These are phyloP conservation scores for Meleagris gallopavo DNA, from an alignment of 2,113 vertebrate species.

Conservation along the genomic window DNA sequence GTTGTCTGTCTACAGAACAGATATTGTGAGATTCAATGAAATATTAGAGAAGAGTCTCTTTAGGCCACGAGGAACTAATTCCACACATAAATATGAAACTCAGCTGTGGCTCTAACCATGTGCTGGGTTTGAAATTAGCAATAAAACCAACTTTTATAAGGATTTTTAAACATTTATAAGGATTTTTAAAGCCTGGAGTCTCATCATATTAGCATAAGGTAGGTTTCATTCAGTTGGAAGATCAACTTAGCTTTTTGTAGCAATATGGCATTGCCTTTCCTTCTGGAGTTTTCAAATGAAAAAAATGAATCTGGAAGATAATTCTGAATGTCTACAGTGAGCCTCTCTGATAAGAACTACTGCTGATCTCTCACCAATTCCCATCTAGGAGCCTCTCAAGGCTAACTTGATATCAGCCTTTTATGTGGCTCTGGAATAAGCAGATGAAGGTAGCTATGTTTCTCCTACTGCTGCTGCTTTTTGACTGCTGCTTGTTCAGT, in stretches of 20 bases:
- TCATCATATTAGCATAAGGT: background rate
- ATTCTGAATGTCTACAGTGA: background rate
- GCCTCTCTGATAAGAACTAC: background rate
- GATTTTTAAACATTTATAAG: background rate
- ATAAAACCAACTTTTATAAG: background rate
- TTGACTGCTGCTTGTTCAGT: background rate
- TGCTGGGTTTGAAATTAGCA: background rate
- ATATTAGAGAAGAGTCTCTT: background rate
- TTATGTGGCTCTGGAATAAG: background rate
- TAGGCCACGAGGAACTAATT: background rate
- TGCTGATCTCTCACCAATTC: background rate
- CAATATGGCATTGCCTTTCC: background rate
- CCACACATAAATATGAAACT: background rate
- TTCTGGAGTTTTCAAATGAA: slow-evolving; percentile 8
- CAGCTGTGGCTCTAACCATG: background rate
- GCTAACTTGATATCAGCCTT: background rate
- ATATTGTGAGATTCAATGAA: background rate
- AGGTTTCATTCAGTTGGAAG: background rate
- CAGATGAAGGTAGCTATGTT: background rate
- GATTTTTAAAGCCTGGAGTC: background rate
- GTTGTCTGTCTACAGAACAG: background rate
- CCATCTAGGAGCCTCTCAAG: background rate
- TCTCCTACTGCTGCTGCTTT: background rate
- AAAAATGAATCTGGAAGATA: background rate
- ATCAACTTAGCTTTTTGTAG: background rate